Evolutionary conservation across 35 echinoderm and acorn worm genomes (phyloP), one percentile per base, ranked within the genome.

Genomic region (Eucidaris tribuloides): DNA sequence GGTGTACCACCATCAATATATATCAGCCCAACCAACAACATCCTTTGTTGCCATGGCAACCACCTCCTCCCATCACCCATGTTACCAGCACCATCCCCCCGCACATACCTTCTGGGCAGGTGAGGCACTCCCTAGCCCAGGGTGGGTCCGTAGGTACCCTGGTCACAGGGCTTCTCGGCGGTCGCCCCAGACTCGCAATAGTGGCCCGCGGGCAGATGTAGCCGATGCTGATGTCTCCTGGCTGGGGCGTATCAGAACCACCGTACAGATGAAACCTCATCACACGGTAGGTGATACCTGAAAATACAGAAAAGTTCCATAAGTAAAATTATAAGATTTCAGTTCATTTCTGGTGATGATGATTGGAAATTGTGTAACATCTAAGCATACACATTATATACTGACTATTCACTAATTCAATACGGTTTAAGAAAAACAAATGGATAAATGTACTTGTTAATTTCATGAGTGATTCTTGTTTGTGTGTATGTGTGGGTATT

Each of bases 231-330:
- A 79, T 72, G 34, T 98, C 90, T 15, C 68, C 65, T 11, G 95
- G 95, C 25, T 37, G 80, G 20, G 95, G 86, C 13, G 79, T 90
- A 79, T 92, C 86, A 0, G 95, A 98, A 19, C 95, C 95, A 1
- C 86, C 86, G 87, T 93, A 39, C 95, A 98, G 63, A 98, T 92
- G 79, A 83, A 98, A 4, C 95, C 95, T 81, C 77, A 79, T 90
- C 77, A 80, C 94, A 97, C n/a, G 89, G 85, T 27, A 92, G 71
- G 0, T n/a, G n/a, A n/a, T n/a, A n/a, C n/a, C n/a, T n/a, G n/a
- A n/a, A n/a, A n/a, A n/a, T n/a, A n/a, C n/a, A n/a, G n/a, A n/a
- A n/a, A n/a, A n/a, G n/a, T n/a, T n/a, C n/a, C n/a, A n/a, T n/a
- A n/a, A n/a, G n/a, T n/a, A n/a, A n/a, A n/a, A n/a, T n/a, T n/a